Conservation (phyloP, 2,888 invertebrate genomes). For the Plutella xylostella region DNA sequence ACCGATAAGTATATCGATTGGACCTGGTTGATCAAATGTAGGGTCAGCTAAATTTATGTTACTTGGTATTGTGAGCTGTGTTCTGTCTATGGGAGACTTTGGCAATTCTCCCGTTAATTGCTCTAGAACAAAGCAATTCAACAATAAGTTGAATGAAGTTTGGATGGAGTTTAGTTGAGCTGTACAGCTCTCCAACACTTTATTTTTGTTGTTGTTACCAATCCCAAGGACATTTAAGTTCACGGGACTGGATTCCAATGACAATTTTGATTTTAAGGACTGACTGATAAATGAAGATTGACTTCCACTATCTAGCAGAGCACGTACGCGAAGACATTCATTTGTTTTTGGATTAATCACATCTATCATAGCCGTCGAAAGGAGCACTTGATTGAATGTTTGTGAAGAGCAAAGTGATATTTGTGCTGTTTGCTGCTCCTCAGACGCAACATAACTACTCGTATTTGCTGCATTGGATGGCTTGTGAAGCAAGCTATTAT, state of each 20-base stretch:
- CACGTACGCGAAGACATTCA: conserved; percentile 7
- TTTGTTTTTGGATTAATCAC: conserved; percentile 15
- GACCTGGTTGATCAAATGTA: conserved; percentile 2
- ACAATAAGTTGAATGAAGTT: neutral
- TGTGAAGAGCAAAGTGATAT: no score
- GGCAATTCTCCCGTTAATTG: neutral
- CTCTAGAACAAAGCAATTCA: neutral
- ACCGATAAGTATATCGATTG: neutral
- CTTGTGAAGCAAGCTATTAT: neutral
- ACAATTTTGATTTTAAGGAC: neutral
- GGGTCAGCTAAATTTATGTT: conserved; percentile 5
- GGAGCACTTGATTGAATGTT: no score
- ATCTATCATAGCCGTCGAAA: conserved; percentile 15
- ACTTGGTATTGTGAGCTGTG: conserved; percentile 3
- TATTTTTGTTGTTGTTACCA: neutral
- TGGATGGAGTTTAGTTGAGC: no score
- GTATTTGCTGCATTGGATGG: no score
- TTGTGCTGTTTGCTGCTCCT: no score
- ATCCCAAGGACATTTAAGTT: neutral
- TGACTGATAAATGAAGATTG: conserved; percentile 6
- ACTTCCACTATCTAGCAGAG: conserved; percentile 15
- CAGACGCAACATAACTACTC: no score
- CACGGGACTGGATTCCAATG: neutral
- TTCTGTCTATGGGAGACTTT: neutral
- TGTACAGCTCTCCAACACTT: no score